Conservation (phyloP, 2,797 vertebrate species). For the Lutjanus argentimaculatus region DNA sequence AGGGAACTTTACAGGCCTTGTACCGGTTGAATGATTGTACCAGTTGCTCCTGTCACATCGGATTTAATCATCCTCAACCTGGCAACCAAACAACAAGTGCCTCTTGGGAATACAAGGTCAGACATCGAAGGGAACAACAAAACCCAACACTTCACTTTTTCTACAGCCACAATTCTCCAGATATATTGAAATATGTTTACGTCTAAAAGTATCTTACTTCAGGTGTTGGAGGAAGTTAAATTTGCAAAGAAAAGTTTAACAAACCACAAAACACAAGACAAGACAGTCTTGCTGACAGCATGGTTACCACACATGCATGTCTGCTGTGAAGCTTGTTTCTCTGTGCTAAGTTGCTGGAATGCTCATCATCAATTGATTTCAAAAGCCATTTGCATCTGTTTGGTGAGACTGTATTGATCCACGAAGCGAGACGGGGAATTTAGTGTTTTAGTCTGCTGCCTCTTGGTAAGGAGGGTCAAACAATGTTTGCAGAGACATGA, state of each 20-base stretch:
- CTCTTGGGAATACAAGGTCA: slow-evolving; percentile 42
- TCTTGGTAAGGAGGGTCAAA: not conserved
- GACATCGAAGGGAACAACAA: not conserved
- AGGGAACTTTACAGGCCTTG: not conserved
- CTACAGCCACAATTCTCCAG: not conserved
- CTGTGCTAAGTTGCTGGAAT: slow-evolving; percentile 5
- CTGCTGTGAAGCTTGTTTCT: slow-evolving; percentile 26
- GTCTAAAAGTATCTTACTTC: not conserved
- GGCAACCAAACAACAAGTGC: slow-evolving; percentile 52
- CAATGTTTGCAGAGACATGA: not conserved
- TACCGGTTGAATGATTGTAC: not conserved
- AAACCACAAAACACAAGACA: no score
- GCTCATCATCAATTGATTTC: slow-evolving; percentile 5
- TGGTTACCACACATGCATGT: slow-evolving; percentile 18
- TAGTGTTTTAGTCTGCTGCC: not conserved
- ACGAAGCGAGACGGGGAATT: not conserved
- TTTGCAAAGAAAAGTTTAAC: not conserved
- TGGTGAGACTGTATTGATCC: slow-evolving; percentile 14
- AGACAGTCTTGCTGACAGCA: slow-evolving; percentile 1
- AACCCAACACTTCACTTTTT: not conserved
- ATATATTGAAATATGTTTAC: not conserved
- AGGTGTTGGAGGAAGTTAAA: not conserved
- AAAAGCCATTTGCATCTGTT: slow-evolving; percentile 24
- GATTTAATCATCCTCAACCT: slow-evolving; percentile 11
- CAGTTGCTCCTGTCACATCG: not conserved